Base-by-base conservation (phyloP, 2,888 invertebrate genomes). In the Crepidodera aurea region DNA sequence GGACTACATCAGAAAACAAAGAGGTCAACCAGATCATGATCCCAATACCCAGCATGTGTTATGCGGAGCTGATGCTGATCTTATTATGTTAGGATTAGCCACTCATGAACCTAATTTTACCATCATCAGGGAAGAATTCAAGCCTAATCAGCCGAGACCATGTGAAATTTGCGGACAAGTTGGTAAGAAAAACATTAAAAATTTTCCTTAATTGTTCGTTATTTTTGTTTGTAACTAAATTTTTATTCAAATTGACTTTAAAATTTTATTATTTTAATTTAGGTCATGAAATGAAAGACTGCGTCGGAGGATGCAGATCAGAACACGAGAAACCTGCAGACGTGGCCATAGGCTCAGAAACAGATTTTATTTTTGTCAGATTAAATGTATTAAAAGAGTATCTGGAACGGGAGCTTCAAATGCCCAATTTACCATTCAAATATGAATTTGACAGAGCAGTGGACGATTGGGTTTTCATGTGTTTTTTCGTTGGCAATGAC, bases 101-200 rank as follows among this genome's bases (percentile, higher is more conserved):
- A 99, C 99, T 0, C 99, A 99, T 79, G 99, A 99, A 82, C 95
- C 96, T 0, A 94, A 99, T 84, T 99, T 99, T 81, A 99, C 98
- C 12, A 99, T 99, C 73, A 97, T 98, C 75, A 83, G 97, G 19
- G 99, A 99, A 82, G 99, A 99, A 84, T 99, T 99, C 82, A 93
- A 97, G 75, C 98, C 98, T 0, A 98, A 98, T 80, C 92, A 97
- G 79, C 95, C 96, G 0, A 87, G 89, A 66, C 96, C 98, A 0
- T 99, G 99, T 79, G 97, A 98, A 69, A 88, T 99, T 60, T 99
- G 99, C 81, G 93, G 93, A 18, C 91, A 92, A 75, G 81, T 89
- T 51, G 92, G 87, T 87, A 71, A 78, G 77, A 13, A 10, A 48
- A 37, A 6, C 22, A 39, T 25, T 25, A 19, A 40, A 39, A 19